A percentile compares a stretch with the other conserved stretches of the same genome.
Evolutionary conservation across 2,113 vertebrate species (phyloP).

Genomic region (Lynx canadensis): DNA sequence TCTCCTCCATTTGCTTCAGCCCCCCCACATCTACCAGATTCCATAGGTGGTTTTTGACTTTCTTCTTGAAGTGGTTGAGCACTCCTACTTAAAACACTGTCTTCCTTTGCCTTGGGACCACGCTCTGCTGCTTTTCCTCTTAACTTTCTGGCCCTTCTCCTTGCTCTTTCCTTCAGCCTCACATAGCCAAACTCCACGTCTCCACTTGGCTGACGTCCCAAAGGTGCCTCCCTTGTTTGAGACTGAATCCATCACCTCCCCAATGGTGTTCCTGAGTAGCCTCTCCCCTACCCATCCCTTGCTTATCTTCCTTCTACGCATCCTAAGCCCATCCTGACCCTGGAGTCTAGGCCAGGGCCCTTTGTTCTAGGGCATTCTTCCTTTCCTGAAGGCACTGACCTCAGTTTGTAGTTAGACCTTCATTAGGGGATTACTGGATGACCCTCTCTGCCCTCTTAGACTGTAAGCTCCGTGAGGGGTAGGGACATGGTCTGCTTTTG

Average conservation of each 20-base stretch:
- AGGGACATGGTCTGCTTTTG: slow-evolving; percentile 64
- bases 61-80: slow-evolving; percentile 47
- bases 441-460: slow-evolving; percentile 64
- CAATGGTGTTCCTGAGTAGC: not conserved
- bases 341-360: slow-evolving; percentile 19
- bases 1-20: not conserved
- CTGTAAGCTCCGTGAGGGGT: slow-evolving; percentile 81
- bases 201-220: slow-evolving; percentile 11
- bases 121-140: slow-evolving; percentile 9
- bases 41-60: not conserved
- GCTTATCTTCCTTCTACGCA: slow-evolving; percentile 34
- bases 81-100: slow-evolving; percentile 4
- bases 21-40: not conserved
- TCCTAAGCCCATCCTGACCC: slow-evolving; percentile 8
- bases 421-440: slow-evolving; percentile 35
- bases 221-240: not conserved
- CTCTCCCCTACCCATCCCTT: not conserved
- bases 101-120: slow-evolving; percentile 19
- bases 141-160: slow-evolving; percentile 1
- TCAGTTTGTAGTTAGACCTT: slow-evolving; percentile 57
- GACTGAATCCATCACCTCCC: not conserved
- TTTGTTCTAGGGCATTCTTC: slow-evolving; percentile 43
- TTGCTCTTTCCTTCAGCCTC: slow-evolving; percentile 31
- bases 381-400: slow-evolving; percentile 53
- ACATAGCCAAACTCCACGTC: not conserved